Conservation (phyloP, 2,113 vertebrate species). For the Plecotus auritus region DNA sequence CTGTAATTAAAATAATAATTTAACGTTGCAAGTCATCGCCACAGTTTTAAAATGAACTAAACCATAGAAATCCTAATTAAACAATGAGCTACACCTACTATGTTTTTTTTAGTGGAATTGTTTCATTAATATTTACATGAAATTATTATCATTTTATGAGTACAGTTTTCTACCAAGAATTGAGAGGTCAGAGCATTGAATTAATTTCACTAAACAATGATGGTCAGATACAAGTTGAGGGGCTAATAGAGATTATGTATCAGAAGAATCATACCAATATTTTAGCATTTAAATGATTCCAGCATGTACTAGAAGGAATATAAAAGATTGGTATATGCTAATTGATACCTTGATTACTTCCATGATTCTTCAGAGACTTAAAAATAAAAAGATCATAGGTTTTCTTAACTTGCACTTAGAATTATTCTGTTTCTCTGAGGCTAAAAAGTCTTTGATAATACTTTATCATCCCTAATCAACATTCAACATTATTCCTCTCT, state of each 20-base stretch:
- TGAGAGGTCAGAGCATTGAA: neutral
- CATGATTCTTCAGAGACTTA: neutral
- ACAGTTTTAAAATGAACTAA: conserved; percentile 32
- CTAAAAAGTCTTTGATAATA: neutral
- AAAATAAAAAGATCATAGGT: neutral
- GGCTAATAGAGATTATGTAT: neutral
- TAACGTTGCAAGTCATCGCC: neutral
- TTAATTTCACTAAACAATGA: neutral
- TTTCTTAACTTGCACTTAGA: neutral
- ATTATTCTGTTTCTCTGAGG: conserved; percentile 5
- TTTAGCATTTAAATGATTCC: neutral
- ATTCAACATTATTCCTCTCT: neutral
- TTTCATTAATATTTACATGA: neutral
- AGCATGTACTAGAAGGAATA: neutral
- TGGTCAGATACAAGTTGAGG: neutral
- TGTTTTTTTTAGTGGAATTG: neutral
- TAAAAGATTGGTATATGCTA: neutral
- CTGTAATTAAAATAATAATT: neutral
- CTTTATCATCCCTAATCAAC: neutral
- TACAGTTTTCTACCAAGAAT: neutral
- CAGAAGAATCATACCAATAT: neutral
- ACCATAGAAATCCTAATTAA: neutral
- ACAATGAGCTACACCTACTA: neutral
- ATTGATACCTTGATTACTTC: neutral
- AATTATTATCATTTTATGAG: neutral